Evolutionary conservation across 1,140 invertebrate genomes (phyloP), one percentile per base, ranked within the genome.

Genomic region (Drosophila cardini): DNA sequence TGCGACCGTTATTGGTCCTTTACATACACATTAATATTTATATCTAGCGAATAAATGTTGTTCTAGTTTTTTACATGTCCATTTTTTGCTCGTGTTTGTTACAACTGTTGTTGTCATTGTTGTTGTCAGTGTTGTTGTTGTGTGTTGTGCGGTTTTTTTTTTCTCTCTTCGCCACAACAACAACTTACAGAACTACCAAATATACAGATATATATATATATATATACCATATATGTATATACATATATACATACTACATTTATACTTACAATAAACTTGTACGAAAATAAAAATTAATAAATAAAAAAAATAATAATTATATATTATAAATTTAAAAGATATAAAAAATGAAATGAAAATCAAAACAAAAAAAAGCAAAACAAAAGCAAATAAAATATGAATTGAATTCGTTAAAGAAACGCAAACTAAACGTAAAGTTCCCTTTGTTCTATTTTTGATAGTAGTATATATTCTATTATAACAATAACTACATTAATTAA

Each of bases 391-490:
- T 13, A 10, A 8, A 13, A 9, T 45, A 13, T 16, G 9, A 11
- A 40, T 40, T 11, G 26, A 18, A 26, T 4, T 26, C 5, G 21
- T 26, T 18, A 46, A 32, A 11, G n/a, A 58, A 57, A 62, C 15
- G 8, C 13, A 68, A 56, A 48, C 40, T 34, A 21, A 64, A 53
- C 18, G 36, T 52, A n/a, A 69, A 73, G 62, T 87, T 85, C 65
- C 69, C 72, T 85, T 86, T 81, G 73, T 87, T 80, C 78, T 85
- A 85, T 85, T 85, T 85, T 87, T 85, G 82, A 85, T 85, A 85
- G 82, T 82, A 76, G 79, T 78, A 72, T 82, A 86, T 52, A 75
- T 65, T 60, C 50, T 50, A 75, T 56, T 34, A 76, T 38, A 48
- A 46, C 48, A 67, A 34, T 21, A 61, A 26, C 15, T 48, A 62